phyloP scores from a whole-genome alignment of 2,888 invertebrate genomes.

The Drosophila bunnanda region DNA sequence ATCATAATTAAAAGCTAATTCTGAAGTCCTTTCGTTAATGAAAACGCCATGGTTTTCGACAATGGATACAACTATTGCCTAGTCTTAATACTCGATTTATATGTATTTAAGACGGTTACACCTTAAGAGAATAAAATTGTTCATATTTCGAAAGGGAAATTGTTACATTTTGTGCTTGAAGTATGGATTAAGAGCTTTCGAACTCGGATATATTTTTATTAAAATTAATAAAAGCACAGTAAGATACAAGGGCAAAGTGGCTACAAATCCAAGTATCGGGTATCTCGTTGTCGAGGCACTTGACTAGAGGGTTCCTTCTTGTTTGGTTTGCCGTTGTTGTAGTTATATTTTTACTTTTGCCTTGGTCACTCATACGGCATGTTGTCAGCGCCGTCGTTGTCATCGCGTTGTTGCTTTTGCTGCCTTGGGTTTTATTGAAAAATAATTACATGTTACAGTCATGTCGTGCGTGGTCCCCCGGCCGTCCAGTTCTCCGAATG shows the following conservation, averaged over 20 bases:
- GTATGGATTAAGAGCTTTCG: not conserved
- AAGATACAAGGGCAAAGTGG: not conserved
- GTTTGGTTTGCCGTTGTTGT: conserved; percentile 22
- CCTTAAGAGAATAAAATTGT: not conserved
- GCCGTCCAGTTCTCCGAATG: conserved; percentile 47
- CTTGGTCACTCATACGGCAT: conserved; percentile 74
- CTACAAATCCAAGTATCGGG: not conserved
- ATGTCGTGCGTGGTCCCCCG: conserved; percentile 67
- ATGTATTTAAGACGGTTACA: not conserved
- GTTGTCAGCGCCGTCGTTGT: conserved; percentile 64
- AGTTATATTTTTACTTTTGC: conserved; percentile 38
- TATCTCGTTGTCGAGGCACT: conserved; percentile 4
- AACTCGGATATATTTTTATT: not conserved
- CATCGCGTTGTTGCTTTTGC: conserved; percentile 52
- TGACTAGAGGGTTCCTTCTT: not conserved
- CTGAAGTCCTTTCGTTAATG: no score
- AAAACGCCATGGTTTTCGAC: not conserved
- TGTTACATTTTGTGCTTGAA: not conserved
- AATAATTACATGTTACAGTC: conserved; percentile 80
- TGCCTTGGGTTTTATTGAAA: conserved; percentile 78
- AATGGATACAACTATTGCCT: no score
- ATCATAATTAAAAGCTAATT: no score
- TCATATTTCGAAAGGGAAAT: no score
- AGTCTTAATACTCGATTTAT: not conserved
- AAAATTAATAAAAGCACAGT: not conserved